Percentiles rank a stretch among this genome's conserved stretches.
phyloP scores from a whole-genome alignment of 2,888 invertebrate genomes.

The Caradrina kadenii region DNA sequence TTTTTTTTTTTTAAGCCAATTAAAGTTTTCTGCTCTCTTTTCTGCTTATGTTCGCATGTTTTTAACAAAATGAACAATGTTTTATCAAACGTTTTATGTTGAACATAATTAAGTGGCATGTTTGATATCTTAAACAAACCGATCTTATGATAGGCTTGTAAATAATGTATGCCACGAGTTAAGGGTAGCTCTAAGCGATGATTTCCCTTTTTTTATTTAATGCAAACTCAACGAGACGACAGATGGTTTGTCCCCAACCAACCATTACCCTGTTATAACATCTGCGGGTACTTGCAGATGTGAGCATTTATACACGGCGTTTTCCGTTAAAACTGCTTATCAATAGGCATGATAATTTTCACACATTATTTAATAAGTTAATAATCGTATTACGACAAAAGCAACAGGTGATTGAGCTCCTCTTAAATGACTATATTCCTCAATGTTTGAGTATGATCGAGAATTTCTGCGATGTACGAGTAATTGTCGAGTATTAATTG shows the following conservation, averaged over 20 bases:
- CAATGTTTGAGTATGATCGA: slow-evolving; percentile 31
- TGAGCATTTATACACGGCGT: slow-evolving; percentile 17
- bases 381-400: slow-evolving; percentile 34
- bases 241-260: slow-evolving; percentile 36
- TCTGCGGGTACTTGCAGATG: slow-evolving; percentile 56
- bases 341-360: slow-evolving; percentile 48
- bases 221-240: slow-evolving; percentile 37
- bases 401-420: slow-evolving; percentile 39
- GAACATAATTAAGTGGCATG: slow-evolving; percentile 12
- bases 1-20: slow-evolving; percentile 19
- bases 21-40: slow-evolving; percentile 18
- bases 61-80: slow-evolving; percentile 10
- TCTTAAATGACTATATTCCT: slow-evolving; percentile 41
- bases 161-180: slow-evolving; percentile 37
- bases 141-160: slow-evolving; percentile 31
- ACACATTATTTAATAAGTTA: slow-evolving; percentile 40
- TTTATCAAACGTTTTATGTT: slow-evolving; percentile 12
- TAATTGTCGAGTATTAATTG: slow-evolving; percentile 49
- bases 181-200: slow-evolving; percentile 28
- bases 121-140: slow-evolving; percentile 21
- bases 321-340: slow-evolving; percentile 36
- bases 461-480: slow-evolving; percentile 27
- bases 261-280: slow-evolving; percentile 32
- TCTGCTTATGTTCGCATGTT: background rate
- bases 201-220: slow-evolving; percentile 40